A percentile compares a stretch with the other conserved stretches of the same genome.
These are phyloP conservation scores for Crotalus tigris DNA, from an alignment of 2,113 vertebrate genomes.

Conservation along the genomic window DNA sequence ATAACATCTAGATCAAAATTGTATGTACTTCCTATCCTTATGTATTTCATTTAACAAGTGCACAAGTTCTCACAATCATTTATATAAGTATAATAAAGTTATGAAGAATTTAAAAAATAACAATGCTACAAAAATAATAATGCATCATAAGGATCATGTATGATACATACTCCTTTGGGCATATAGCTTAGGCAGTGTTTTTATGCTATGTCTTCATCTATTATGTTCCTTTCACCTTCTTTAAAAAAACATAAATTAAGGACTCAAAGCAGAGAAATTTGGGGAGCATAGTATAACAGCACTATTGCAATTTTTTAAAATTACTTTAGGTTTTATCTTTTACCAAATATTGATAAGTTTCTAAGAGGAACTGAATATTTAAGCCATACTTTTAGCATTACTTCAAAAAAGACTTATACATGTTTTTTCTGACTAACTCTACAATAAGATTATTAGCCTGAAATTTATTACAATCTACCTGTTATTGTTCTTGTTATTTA, in stretches of 20 bases:
- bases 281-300: too few species aligned
- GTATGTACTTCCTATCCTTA: not conserved
- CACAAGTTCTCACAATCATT: not conserved
- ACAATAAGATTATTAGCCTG: not conserved
- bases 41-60: not conserved
- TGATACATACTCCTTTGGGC: not conserved
- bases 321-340: not conserved
- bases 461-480: not conserved
- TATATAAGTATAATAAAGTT: not conserved
- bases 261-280: not conserved
- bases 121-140: not conserved
- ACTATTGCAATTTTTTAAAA: not conserved
- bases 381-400: not conserved
- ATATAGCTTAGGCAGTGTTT: not conserved
- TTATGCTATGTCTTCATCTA: not conserved
- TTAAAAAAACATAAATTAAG: not conserved
- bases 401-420: not conserved
- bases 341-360: not conserved
- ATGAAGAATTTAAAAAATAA: not conserved
- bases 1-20: not conserved
- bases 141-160: not conserved
- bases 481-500: not conserved
- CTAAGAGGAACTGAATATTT: not conserved
- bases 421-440: not conserved
- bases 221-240: not conserved